These are phyloP conservation scores for Papilio elwesi DNA, from an alignment of 2,888 invertebrate genomes.

Conservation along the genomic window DNA sequence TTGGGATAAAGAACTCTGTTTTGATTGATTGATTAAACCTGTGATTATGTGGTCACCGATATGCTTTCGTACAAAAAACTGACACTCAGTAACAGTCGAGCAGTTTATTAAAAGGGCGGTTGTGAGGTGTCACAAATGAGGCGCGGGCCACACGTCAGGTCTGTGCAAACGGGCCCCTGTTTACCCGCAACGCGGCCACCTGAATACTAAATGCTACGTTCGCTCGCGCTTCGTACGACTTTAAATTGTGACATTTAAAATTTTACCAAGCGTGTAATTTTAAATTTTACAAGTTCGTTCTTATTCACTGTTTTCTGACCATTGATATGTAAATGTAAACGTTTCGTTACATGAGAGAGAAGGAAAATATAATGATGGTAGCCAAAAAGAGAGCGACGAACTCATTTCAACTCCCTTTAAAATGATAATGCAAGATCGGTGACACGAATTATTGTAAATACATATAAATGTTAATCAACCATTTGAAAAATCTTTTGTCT, in stretches of 20 bases:
- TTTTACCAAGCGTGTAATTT: background rate
- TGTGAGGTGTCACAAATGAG: slow-evolving; percentile 51
- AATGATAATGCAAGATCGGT: too few species aligned
- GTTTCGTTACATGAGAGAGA: too few species aligned
- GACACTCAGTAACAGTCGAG: slow-evolving; percentile 30
- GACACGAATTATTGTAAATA: too few species aligned
- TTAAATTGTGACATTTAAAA: slow-evolving; percentile 16
- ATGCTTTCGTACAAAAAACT: background rate
- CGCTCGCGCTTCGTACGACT: slow-evolving; percentile 15
- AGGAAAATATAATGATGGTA: too few species aligned
- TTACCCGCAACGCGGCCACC: slow-evolving; percentile 45
- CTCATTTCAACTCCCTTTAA: too few species aligned
- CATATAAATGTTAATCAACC: too few species aligned
- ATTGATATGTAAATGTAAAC: too few species aligned
- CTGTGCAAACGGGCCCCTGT: slow-evolving; percentile 47
- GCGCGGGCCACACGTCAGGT: slow-evolving; percentile 49
- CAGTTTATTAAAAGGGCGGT: slow-evolving; percentile 46
- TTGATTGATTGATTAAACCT: too few species aligned
- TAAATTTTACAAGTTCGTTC: background rate
- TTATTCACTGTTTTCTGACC: too few species aligned
- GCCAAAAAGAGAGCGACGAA: too few species aligned
- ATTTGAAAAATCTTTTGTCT: background rate
- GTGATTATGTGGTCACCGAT: background rate
- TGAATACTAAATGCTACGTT: slow-evolving; percentile 48
- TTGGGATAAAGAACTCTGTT: too few species aligned